A percentile compares a stretch with the other conserved stretches of the same genome.
phyloP scores from a whole-genome alignment of 2,888 invertebrate species.

The Amphipoea lucens region DNA sequence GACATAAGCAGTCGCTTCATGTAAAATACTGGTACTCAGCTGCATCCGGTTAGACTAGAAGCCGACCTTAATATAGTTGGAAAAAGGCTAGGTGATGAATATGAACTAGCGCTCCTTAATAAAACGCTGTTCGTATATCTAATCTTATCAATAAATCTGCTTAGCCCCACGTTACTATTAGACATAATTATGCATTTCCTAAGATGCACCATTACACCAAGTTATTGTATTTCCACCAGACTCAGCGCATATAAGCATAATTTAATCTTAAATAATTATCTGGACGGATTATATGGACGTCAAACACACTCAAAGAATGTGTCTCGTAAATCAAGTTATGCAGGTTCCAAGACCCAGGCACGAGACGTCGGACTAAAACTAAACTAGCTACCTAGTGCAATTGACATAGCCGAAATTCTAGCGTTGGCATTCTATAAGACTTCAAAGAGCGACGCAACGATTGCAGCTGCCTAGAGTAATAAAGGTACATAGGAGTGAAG shows the following conservation, averaged over 20 bases:
- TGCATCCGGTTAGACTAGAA: no score
- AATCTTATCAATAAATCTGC: neutral
- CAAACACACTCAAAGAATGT: conserved; percentile 11
- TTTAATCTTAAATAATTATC: conserved; percentile 8
- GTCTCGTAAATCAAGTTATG: conserved; percentile 37
- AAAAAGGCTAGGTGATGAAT: no score
- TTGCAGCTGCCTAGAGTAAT: neutral
- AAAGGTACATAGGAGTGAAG: neutral
- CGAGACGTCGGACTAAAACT: conserved; percentile 4
- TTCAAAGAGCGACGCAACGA: conserved; percentile 15
- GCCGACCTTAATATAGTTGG: no score
- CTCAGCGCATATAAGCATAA: neutral
- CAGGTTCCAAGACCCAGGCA: neutral
- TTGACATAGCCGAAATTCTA: conserved; percentile 41
- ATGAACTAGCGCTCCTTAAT: neutral
- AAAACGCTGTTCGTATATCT: neutral
- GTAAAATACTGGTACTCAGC: no score
- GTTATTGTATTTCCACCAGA: neutral
- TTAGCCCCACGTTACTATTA: neutral
- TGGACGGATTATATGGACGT: conserved; percentile 1
- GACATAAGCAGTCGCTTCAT: no score
- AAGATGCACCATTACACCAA: neutral
- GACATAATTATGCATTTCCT: neutral
- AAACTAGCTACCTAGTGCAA: conserved; percentile 16
- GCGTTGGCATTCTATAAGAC: neutral